Percentiles rank a stretch among this genome's conserved stretches.
Evolutionary conservation across 2,888 invertebrate species (phyloP).

Genomic region (Meiosimyza decipiens): DNA sequence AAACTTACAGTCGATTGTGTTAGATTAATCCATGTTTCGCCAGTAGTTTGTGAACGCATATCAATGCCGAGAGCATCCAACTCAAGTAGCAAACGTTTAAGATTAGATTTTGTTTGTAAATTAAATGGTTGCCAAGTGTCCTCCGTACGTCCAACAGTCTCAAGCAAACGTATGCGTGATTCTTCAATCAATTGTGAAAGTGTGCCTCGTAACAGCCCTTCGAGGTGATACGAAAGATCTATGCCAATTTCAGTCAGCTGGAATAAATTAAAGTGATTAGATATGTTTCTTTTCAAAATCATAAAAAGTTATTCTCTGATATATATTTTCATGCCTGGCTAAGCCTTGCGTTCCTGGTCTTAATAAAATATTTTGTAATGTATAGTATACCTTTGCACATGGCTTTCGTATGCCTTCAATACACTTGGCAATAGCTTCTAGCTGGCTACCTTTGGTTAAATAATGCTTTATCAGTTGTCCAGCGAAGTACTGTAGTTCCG

Average conservation of each 20-base stretch:
- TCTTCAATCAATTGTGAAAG: conserved; percentile 65
- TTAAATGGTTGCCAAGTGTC: conserved; percentile 67
- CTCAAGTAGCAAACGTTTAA: conserved; percentile 62
- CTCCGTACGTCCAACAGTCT: conserved; percentile 65
- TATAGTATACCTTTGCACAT: conserved; percentile 54
- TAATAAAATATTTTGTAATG: not conserved
- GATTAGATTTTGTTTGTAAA: conserved; percentile 64
- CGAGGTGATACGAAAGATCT: conserved; percentile 91
- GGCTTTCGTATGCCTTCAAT: conserved; percentile 79
- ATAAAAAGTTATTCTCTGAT: too few relatives aligned
- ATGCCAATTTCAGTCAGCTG: conserved; percentile 79
- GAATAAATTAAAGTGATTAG: not conserved
- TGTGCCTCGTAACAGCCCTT: conserved; percentile 83
- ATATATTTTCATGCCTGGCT: not conserved
- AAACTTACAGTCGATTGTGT: conserved; percentile 65
- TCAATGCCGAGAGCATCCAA: conserved; percentile 63
- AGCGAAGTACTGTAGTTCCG: conserved; percentile 82
- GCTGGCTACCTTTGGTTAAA: conserved; percentile 87
- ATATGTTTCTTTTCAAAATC: too few relatives aligned
- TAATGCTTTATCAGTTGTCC: conserved; percentile 88
- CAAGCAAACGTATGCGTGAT: conserved; percentile 62
- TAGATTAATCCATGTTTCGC: conserved; percentile 66
- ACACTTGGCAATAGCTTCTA: conserved; percentile 87
- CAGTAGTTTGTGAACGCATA: conserved; percentile 62
- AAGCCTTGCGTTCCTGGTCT: not conserved